Evolutionary conservation across 2,113 vertebrate species (phyloP).

Genomic region (Rhizomys pruinosus): DNA sequence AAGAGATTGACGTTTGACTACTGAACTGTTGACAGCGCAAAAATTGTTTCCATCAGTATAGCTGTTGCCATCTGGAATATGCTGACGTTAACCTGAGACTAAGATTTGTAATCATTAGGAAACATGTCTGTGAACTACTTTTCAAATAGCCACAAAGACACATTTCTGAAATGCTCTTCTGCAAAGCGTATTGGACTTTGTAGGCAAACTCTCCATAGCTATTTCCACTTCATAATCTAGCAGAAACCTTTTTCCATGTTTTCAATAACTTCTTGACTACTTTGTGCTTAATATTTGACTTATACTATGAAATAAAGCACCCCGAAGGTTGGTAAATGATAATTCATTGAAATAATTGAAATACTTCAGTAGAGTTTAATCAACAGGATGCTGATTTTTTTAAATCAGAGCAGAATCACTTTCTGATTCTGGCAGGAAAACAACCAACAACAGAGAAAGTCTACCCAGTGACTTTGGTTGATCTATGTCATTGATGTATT

Average conservation of each 20-base stretch:
- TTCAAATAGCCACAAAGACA: neutral
- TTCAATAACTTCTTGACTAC: neutral
- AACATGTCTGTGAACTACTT: neutral
- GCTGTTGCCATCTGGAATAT: neutral
- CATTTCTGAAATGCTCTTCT: neutral
- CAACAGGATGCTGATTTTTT: neutral
- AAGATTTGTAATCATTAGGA: neutral
- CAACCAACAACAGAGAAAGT: neutral
- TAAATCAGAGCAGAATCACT: neutral
- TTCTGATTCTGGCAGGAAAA: neutral
- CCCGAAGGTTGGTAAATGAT: neutral
- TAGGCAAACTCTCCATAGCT: neutral
- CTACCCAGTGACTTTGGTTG: neutral
- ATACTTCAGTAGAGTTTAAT: neutral
- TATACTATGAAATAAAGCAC: neutral
- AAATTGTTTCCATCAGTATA: conserved; percentile 44
- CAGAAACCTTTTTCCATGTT: neutral
- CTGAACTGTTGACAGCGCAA: conserved; percentile 10
- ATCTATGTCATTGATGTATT: neutral
- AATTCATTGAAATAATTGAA: neutral
- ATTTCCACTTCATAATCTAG: neutral
- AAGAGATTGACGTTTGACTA: conserved; percentile 47
- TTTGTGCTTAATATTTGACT: neutral
- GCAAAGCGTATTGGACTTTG: neutral
- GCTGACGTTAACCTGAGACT: neutral